A percentile compares a stretch with the other conserved stretches of the same genome.
These are phyloP conservation scores for Cephalopterus ornatus DNA, from an alignment of 2,113 vertebrate species.

Conservation along the genomic window DNA sequence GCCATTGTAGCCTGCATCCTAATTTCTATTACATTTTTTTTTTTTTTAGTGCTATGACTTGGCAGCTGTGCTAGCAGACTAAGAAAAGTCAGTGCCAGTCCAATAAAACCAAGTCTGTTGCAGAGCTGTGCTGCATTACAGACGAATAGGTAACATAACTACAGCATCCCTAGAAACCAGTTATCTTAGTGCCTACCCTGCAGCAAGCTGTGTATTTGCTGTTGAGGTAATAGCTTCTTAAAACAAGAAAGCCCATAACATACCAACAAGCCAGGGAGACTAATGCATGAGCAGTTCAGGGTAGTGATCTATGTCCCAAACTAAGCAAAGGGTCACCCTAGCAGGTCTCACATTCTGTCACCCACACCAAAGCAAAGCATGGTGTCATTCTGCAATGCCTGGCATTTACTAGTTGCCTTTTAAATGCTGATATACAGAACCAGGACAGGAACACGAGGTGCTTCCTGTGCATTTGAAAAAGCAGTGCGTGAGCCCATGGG, in stretches of 20 bases:
- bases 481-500: background rate
- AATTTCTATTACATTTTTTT: background rate
- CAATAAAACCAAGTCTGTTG: background rate
- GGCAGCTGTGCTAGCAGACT: background rate
- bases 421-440: background rate
- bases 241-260: background rate
- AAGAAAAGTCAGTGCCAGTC: background rate
- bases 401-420: slow-evolving; percentile 46
- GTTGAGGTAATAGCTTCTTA: background rate
- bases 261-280: background rate
- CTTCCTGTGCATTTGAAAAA: slow-evolving; percentile 19
- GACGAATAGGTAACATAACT: background rate
- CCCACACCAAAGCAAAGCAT: background rate
- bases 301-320: background rate
- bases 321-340: background rate
- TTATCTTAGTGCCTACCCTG: background rate
- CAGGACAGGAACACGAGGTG: background rate
- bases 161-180: background rate
- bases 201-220: fast-evolving
- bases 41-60: background rate
- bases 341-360: background rate
- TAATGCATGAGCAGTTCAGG: background rate
- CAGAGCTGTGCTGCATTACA: background rate
- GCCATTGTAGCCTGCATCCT: background rate
- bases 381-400: background rate